Evolutionary conservation across 2,797 vertebrate species (phyloP), one percentile per base, ranked within the genome.

Genomic region (Glossophaga mutica): DNA sequence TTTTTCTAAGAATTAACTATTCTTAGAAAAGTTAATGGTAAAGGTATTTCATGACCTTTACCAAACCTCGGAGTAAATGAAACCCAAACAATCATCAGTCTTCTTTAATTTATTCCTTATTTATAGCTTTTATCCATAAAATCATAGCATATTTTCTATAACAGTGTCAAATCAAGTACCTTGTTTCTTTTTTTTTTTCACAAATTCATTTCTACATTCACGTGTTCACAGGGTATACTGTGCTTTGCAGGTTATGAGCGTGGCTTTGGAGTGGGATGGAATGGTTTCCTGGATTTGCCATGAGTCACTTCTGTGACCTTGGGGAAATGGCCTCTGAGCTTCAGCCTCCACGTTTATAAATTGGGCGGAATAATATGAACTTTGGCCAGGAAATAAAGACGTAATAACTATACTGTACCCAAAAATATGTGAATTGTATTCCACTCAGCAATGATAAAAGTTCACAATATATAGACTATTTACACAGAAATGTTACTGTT

Each of bases 1-100:
- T 70, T 62, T 37, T 90, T 87, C 76, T 74, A 62, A 93, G 32
- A 77, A 92, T 82, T 73, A 94, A 34, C n/a, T 94, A 67, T n/a
- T n/a, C n/a, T n/a, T n/a, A n/a, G n/a, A n/a, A n/a, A n/a, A n/a
- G n/a, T n/a, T n/a, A n/a, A n/a, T n/a, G n/a, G n/a, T n/a, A n/a
- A n/a, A n/a, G n/a, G n/a, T n/a, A n/a, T 39, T 78, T 92, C 55
- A 55, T 84, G 22, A 91, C 26, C 52, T 90, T 71, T 90, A 32
- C 46, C 67, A 95, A 82, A 16, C 16, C 59, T 86, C 42, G 44
- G 59, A 82, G 37, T 44, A 94, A 95, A 90, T 6, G 16, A 82
- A 97, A 90, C 21, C 9, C 73, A 62, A 67, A 78, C 32, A 3
- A 71, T 44, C 14, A 82, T 46, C 44, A 42, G 55, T 42, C 78